phyloP scores from a whole-genome alignment of 2,888 invertebrate genomes.

The Torymus texanus region DNA sequence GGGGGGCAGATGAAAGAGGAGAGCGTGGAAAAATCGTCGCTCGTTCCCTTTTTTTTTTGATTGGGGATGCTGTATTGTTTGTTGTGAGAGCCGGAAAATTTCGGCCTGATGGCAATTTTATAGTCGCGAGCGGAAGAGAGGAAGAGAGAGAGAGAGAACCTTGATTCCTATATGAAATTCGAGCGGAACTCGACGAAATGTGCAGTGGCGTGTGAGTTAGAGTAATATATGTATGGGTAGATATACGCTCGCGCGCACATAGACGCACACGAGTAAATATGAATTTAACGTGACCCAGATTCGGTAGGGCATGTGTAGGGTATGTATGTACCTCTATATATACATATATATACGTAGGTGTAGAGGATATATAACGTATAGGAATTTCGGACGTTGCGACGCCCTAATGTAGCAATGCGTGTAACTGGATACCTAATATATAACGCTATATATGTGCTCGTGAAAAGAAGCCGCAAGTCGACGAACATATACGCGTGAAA shows the following conservation, averaged over 20 bases:
- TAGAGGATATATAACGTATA: background rate
- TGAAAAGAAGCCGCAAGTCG: constrained; percentile 29
- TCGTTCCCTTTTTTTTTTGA: constrained; percentile 18
- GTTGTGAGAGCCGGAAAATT: constrained; percentile 5
- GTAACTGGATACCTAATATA: constrained; percentile 50
- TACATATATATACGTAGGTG: too few species aligned
- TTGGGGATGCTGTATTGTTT: too few species aligned
- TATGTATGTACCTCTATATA: too few species aligned
- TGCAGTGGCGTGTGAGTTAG: too few species aligned
- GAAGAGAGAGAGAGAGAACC: too few species aligned
- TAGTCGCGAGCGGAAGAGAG: too few species aligned
- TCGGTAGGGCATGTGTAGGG: background rate
- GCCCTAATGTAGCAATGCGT: constrained; percentile 18
- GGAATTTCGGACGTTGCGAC: constrained; percentile 33
- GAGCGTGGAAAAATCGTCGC: constrained; percentile 1
- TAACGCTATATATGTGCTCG: constrained; percentile 10
- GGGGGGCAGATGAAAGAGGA: background rate
- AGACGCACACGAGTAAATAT: constrained; percentile 10
- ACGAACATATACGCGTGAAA: constrained; percentile 11
- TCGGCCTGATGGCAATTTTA: background rate
- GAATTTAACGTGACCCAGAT: constrained; percentile 35
- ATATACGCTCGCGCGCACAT: background rate
- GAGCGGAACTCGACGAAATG: too few species aligned
- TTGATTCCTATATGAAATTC: too few species aligned
- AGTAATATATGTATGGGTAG: too few species aligned